A percentile compares a stretch with the other conserved stretches of the same genome.
Conservation (phyloP, 2,113 vertebrate species). For the Axis porcinus region DNA sequence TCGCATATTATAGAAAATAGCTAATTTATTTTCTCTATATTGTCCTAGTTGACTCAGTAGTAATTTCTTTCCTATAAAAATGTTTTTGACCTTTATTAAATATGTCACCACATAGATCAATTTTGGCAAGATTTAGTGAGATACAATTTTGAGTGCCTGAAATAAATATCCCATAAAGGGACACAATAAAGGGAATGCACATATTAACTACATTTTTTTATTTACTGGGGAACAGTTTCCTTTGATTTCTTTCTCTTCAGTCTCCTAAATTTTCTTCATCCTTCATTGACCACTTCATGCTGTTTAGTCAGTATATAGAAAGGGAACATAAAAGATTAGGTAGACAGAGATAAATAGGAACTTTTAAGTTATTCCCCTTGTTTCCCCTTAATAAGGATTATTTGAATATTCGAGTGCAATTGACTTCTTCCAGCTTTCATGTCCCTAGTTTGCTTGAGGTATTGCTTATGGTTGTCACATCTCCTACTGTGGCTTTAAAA, state of each 20-base stretch:
- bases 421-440: conserved; percentile 10
- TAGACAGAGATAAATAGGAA: background rate
- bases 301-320: background rate
- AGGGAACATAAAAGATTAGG: background rate
- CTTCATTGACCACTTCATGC: background rate
- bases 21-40: background rate
- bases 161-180: background rate
- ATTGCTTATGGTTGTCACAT: conserved; percentile 73
- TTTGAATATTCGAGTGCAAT: background rate
- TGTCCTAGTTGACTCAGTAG: background rate
- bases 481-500: conserved; percentile 66
- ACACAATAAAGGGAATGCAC: background rate
- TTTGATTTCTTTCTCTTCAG: background rate
- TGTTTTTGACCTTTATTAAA: background rate
- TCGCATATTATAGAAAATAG: background rate
- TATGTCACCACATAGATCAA: background rate
- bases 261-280: background rate
- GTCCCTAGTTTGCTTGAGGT: conserved; percentile 20
- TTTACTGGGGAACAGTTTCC: background rate
- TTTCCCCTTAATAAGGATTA: background rate
- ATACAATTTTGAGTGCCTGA: background rate
- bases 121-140: background rate
- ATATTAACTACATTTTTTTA: background rate
- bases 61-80: background rate
- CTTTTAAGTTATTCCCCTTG: background rate